These are phyloP conservation scores for Eristalis tenax DNA, from an alignment of 2,888 invertebrate genomes.

Conservation along the genomic window DNA sequence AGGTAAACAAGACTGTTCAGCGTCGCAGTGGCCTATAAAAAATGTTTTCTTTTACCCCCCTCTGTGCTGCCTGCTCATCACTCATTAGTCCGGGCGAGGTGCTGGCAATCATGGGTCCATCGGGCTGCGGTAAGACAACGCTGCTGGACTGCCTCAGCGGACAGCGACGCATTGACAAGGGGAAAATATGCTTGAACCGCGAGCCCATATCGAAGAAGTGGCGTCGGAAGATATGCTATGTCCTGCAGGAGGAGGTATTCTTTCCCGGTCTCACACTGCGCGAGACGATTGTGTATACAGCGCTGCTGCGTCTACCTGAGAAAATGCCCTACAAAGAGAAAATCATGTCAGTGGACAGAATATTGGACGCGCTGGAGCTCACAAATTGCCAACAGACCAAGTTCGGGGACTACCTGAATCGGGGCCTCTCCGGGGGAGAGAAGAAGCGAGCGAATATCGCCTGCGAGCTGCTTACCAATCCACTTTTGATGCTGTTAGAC, in stretches of 20 bases:
- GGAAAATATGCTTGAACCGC: constrained; percentile 86
- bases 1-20: constrained; percentile 42
- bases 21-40: constrained; percentile 44
- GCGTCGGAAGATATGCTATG: constrained; percentile 90
- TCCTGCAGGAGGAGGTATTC: constrained; percentile 91
- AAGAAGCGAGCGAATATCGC: constrained; percentile 92
- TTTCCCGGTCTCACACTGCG: constrained; percentile 89
- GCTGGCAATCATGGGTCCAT: constrained; percentile 91
- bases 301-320: constrained; percentile 86
- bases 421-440: constrained; percentile 91
- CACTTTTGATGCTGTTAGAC: constrained; percentile 89
- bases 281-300: constrained; percentile 87
- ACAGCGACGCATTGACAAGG: constrained; percentile 85
- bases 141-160: constrained; percentile 89
- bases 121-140: constrained; percentile 90
- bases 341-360: constrained; percentile 89
- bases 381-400: constrained; percentile 89
- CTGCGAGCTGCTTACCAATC: constrained; percentile 90
- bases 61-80: too few species aligned
- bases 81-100: constrained; percentile 86
- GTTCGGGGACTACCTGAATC: constrained; percentile 88
- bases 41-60: background rate
- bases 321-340: constrained; percentile 87
- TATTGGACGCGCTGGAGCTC: constrained; percentile 89
- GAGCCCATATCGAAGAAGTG: constrained; percentile 86